Evolutionary conservation across 2,113 vertebrate species (phyloP).

Genomic region (Pluvialis apricaria): DNA sequence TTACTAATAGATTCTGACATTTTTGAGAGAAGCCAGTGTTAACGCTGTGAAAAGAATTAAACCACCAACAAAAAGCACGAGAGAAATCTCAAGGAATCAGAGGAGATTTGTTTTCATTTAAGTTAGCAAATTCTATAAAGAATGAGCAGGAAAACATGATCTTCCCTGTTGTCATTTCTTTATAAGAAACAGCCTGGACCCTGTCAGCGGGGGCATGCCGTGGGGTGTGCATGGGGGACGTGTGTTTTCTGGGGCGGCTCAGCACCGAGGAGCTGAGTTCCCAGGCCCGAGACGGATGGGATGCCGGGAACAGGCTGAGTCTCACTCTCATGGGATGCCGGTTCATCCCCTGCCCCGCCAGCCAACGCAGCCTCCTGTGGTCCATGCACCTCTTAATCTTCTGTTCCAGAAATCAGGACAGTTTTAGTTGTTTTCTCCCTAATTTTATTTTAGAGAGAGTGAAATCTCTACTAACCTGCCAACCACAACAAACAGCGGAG

Average conservation of each 20-base stretch:
- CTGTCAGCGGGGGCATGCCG: rapidly evolving
- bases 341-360: background rate
- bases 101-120: background rate
- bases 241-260: background rate
- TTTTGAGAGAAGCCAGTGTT: background rate
- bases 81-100: background rate
- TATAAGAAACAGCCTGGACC: background rate
- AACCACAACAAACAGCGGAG: background rate
- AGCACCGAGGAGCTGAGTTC: background rate
- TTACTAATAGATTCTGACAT: background rate
- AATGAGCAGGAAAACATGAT: background rate
- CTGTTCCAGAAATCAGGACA: background rate
- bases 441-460: background rate
- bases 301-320: background rate
- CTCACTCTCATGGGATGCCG: background rate
- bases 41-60: background rate
- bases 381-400: background rate
- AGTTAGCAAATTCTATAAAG: background rate
- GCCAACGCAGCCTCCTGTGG: rapidly evolving
- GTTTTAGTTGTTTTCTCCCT: background rate
- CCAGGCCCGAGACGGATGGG: background rate
- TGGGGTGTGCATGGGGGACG: rapidly evolving
- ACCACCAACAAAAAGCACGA: background rate
- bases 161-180: background rate
- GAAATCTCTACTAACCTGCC: background rate